Evolutionary conservation across 2,888 invertebrate genomes (phyloP).

Genomic region (Dynastes hyllus): DNA sequence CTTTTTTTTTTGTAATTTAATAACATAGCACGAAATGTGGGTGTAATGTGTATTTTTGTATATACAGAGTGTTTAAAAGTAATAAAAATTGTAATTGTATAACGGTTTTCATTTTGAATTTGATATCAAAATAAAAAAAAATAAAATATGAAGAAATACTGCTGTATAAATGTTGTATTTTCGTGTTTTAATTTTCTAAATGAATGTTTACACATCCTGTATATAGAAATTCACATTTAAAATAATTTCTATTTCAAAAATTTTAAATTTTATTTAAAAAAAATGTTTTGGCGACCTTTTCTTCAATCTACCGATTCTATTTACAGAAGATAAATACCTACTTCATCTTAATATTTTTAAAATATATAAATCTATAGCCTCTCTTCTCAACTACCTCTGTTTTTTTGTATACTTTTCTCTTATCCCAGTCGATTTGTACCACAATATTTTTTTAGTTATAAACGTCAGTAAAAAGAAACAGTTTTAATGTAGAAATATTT

Average conservation of each 20-base stretch:
- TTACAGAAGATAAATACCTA: slow-evolving; percentile 39
- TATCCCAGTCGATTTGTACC: slow-evolving; percentile 51
- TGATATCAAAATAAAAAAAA: too few relatives aligned
- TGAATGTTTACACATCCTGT: background rate
- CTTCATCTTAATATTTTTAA: slow-evolving; percentile 24
- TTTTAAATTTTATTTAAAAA: background rate
- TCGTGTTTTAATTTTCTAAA: too few relatives aligned
- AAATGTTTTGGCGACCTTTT: background rate
- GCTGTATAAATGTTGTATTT: too few relatives aligned
- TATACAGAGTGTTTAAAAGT: background rate
- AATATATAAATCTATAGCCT: slow-evolving; percentile 19
- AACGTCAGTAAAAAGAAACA: too few relatives aligned
- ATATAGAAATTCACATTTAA: background rate
- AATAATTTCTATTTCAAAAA: slow-evolving; percentile 10
- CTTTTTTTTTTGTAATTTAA: background rate
- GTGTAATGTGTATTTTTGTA: background rate
- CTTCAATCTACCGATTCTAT: slow-evolving; percentile 13
- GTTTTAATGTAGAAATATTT: too few relatives aligned
- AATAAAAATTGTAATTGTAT: background rate
- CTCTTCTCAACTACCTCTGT: background rate
- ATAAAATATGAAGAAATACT: too few relatives aligned
- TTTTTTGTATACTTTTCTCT: slow-evolving; percentile 46
- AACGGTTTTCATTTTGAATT: too few relatives aligned
- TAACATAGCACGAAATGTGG: background rate
- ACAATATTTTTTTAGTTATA: slow-evolving; percentile 23